Percentiles rank a stretch among this genome's conserved stretches.
phyloP scores from a whole-genome alignment of 2,888 invertebrate species.

The Tineola bisselliella region DNA sequence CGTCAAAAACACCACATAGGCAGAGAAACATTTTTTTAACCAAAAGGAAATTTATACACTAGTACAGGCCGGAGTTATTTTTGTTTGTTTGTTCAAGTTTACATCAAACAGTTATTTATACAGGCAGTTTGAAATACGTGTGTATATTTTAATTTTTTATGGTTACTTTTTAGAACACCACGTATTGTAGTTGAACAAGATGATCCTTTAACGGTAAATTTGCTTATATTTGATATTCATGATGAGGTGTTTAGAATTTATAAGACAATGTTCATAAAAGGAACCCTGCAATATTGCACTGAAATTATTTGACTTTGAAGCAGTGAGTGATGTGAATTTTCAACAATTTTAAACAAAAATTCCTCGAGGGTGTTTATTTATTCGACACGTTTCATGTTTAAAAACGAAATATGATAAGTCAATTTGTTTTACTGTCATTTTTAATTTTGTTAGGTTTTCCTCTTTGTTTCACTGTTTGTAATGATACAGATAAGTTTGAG shows the following conservation, averaged over 20 bases:
- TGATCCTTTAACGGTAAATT: neutral
- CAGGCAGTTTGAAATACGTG: too few species aligned
- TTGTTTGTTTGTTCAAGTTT: too few species aligned
- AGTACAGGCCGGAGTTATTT: too few species aligned
- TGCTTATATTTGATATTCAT: conserved; percentile 2
- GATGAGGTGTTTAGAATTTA: neutral
- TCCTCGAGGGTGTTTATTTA: neutral
- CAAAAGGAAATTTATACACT: too few species aligned
- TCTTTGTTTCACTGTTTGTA: neutral
- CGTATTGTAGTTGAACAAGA: neutral
- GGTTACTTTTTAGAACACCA: neutral
- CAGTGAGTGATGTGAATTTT: neutral
- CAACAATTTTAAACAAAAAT: neutral
- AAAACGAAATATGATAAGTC: neutral
- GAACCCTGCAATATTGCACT: neutral
- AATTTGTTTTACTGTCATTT: neutral
- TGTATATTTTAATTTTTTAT: neutral
- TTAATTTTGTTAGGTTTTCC: neutral
- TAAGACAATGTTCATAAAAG: neutral
- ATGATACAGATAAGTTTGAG: neutral
- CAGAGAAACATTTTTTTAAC: too few species aligned
- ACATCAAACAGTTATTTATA: too few species aligned
- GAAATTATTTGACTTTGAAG: neutral
- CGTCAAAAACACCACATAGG: too few species aligned
- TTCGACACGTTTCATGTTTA: neutral